Conservation (phyloP, 2,113 vertebrate genomes). For the Gulo gulo region DNA sequence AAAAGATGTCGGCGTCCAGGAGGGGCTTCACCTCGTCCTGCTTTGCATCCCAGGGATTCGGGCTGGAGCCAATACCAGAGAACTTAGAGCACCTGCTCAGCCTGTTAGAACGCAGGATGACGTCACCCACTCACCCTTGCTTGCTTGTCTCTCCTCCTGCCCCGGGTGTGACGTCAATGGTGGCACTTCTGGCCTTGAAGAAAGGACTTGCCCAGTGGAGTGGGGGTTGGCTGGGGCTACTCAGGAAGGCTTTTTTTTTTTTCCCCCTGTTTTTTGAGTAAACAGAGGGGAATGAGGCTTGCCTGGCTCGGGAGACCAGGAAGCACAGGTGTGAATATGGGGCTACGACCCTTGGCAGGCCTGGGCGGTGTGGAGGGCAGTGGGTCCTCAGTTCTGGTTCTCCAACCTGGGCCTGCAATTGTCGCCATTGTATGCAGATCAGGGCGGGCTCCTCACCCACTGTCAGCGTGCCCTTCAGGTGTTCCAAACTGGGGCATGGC, state of each 20-base stretch:
- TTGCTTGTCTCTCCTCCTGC: not conserved
- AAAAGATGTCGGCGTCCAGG: not conserved
- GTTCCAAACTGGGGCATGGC: not conserved
- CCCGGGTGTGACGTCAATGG: not conserved
- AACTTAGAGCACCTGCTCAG: not conserved
- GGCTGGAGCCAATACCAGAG: not conserved
- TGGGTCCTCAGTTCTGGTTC: not conserved
- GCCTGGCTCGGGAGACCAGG: not conserved
- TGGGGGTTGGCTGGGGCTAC: not conserved
- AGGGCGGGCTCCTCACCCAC: not conserved
- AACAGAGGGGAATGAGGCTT: not conserved
- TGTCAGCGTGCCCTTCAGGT: not conserved
- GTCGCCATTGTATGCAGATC: not conserved
- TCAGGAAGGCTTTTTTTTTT: not conserved
- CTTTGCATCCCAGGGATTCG: not conserved
- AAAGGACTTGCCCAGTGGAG: not conserved
- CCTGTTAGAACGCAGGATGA: accelerated
- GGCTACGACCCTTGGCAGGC: not conserved
- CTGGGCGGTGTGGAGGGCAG: not conserved
- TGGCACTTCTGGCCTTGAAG: not conserved
- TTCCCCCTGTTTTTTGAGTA: not conserved
- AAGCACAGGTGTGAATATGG: not conserved
- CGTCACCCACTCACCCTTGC: not conserved
- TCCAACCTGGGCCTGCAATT: too few relatives aligned
- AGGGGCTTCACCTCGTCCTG: not conserved